Percentiles rank a stretch among this genome's conserved stretches.
These are phyloP conservation scores for Odocoileus hemionus DNA, from an alignment of 2,113 vertebrate species.

Conservation along the genomic window DNA sequence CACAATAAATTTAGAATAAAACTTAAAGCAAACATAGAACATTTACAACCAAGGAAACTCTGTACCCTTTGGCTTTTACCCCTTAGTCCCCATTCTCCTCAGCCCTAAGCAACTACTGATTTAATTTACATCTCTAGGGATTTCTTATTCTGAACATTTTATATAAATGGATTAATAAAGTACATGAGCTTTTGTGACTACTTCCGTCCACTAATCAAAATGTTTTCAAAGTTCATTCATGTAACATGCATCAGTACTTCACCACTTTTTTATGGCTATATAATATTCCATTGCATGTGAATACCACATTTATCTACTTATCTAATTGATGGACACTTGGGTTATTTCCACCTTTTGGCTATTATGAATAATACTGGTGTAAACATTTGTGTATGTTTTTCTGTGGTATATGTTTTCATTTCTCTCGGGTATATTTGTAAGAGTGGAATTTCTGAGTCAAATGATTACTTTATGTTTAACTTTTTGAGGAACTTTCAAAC, in stretches of 20 bases:
- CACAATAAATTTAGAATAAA: background rate
- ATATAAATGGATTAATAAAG: background rate
- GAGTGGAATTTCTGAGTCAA: background rate
- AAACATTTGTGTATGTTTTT: background rate
- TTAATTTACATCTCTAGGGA: background rate
- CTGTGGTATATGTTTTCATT: background rate
- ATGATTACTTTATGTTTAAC: background rate
- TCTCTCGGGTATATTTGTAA: background rate
- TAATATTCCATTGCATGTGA: background rate
- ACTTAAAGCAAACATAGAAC: background rate
- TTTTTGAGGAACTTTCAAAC: background rate
- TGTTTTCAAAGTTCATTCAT: background rate
- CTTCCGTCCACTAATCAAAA: background rate
- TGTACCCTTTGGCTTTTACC: background rate
- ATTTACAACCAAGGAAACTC: background rate
- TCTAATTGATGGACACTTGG: background rate
- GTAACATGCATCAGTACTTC: background rate
- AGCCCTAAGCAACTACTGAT: background rate
- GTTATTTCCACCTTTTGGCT: background rate
- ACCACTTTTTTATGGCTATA: background rate
- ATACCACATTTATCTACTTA: background rate
- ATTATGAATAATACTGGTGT: background rate
- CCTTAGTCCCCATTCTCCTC: background rate
- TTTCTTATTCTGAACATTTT: background rate
- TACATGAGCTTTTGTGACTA: background rate